Base-by-base conservation (phyloP, 2,113 vertebrate species). In the Pseudorasbora parva region DNA sequence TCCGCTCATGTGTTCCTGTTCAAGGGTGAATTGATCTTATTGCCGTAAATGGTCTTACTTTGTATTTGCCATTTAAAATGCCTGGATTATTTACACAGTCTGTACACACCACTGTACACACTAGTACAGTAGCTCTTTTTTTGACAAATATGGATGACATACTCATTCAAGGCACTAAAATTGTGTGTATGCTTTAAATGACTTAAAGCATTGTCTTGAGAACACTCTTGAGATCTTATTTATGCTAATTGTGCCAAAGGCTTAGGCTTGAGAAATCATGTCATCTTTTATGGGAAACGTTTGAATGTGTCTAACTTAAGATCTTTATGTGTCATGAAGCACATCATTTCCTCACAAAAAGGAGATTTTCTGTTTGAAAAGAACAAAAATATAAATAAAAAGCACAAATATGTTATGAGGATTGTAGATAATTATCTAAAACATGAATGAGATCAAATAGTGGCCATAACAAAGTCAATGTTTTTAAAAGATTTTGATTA, bases 221-320 rank as follows among this genome's bases (percentile, higher is more conserved):
- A 11, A 41, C 84, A 78, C 83, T 47, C 25, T 77, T 76, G 27
- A 60, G 21, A 74, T 77, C 19, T 23, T 87, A 75, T 89, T 75
- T 85, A 81, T 73, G 54, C 10, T 80, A 41, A 84, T 78, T 78
- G 73, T 87, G 59, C 69, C 81, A 85, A 83, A 88, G 49, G 33
- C 41, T 62, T 81, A 56, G 64, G 49, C 47, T 66, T 49, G 14
- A 79, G 77, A 30, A 79, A 64, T 41, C 21, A 30, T 33, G 59
- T 37, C 25, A 68, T 51, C 62, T 81, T 68, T 37, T 33, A 66
- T 49, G 33, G 62, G 45, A 19, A 25, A 19, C 1, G 19, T 49
- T 74, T 49, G 5, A 49, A 51, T 19, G 25, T 49, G 45, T n/a
- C 71, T 73, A 73, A 27, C 23, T 49, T 73, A 76, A 76, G 56